Percentiles rank a stretch among this genome's conserved stretches.
Evolutionary conservation across 2,113 vertebrate genomes (phyloP).

Genomic region (Equus quagga): DNA sequence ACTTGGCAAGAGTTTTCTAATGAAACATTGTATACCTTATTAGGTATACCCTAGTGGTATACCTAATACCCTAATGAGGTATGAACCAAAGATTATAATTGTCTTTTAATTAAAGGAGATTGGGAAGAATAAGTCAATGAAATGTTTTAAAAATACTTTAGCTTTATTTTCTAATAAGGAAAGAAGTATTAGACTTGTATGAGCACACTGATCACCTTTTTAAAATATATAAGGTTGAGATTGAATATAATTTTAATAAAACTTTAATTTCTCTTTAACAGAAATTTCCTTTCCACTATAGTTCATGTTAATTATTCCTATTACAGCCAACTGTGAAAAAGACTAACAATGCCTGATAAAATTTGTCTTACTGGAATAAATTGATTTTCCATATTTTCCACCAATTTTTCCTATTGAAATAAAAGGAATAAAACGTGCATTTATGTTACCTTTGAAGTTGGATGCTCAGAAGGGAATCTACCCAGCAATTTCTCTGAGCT

Average conservation of each 20-base stretch:
- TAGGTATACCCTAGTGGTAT: neutral
- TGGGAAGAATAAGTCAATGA: conserved; percentile 38
- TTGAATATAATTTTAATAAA: neutral
- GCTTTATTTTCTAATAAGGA: conserved; percentile 65
- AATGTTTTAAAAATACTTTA: conserved; percentile 55
- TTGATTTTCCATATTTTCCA: neutral
- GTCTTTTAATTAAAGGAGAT: conserved; percentile 48
- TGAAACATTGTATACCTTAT: conserved; percentile 51
- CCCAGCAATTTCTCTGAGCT: neutral
- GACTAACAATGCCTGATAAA: neutral
- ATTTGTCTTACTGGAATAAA: neutral
- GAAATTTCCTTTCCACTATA: neutral
- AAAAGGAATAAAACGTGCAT: neutral
- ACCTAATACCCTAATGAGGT: no score
- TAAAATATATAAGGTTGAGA: neutral
- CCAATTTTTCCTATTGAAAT: neutral
- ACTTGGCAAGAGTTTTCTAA: conserved; percentile 68
- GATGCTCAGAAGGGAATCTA: neutral
- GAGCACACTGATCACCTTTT: neutral
- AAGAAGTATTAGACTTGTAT: neutral
- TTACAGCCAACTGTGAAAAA: neutral
- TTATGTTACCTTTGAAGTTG: neutral
- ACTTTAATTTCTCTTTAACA: conserved; percentile 3
- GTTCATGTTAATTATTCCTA: neutral
- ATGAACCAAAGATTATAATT: no score